Conservation (phyloP, 2,113 vertebrate genomes). For the Zosterops pallidus region DNA sequence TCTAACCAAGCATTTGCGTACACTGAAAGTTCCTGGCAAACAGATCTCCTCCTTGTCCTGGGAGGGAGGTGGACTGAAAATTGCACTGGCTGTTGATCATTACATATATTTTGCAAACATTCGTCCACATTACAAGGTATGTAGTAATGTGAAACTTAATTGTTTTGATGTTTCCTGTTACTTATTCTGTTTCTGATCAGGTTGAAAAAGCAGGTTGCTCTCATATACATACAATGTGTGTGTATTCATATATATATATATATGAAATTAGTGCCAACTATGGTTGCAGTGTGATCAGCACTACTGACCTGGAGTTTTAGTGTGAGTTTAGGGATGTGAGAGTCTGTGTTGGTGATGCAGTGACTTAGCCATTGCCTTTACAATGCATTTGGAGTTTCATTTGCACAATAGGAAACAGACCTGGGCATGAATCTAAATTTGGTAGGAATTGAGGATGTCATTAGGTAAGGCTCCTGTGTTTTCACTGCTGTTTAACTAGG, state of each 20-base stretch:
- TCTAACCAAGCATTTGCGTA: conserved; percentile 85
- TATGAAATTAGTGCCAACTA: not conserved
- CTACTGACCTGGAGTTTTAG: not conserved
- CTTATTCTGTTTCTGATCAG: not conserved
- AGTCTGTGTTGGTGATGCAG: not conserved
- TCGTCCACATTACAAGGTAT: conserved; percentile 94
- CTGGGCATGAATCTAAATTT: not conserved
- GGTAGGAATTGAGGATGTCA: not conserved
- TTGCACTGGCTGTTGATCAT: conserved; percentile 91
- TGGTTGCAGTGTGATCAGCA: not conserved
- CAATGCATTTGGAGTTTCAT: not conserved
- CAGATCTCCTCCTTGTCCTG: conserved; percentile 89
- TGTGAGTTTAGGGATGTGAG: not conserved
- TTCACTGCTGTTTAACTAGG: not conserved
- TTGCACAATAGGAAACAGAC: not conserved
- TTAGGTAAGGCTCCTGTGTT: not conserved
- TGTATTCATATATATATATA: rapidly evolving
- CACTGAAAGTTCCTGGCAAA: conserved; percentile 92
- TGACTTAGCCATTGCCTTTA: not conserved
- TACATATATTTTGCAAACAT: conserved; percentile 99
- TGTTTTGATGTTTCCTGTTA: not conserved
- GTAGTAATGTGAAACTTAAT: not conserved
- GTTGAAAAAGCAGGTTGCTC: not conserved
- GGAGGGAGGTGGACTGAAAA: conserved; percentile 93
- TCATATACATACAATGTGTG: not conserved